phyloP scores from a whole-genome alignment of 2,888 invertebrate genomes.

The Rhagophthalmus giganteus region DNA sequence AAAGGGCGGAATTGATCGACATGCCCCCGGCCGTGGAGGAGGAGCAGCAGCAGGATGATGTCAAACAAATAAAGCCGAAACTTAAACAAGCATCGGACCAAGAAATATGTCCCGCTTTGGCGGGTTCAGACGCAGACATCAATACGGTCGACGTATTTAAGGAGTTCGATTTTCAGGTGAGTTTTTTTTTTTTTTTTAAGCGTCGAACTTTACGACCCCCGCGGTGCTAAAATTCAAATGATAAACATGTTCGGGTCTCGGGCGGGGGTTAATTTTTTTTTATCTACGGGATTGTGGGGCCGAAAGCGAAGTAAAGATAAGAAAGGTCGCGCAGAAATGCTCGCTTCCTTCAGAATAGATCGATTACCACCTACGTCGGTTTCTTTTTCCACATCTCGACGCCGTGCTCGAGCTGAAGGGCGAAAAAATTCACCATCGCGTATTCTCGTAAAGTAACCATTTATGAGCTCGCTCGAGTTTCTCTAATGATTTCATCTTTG shows the following conservation, averaged over 20 bases:
- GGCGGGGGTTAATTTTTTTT: no score
- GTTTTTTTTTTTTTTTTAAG: no score
- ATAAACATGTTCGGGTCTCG: no score
- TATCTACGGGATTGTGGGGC: no score
- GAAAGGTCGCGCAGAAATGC: background rate
- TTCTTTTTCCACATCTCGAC: background rate
- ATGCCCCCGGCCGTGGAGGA: constrained; percentile 1
- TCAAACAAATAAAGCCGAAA: constrained; percentile 4
- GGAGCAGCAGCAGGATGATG: no score
- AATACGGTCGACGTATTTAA: constrained; percentile 74
- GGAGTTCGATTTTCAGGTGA: constrained; percentile 81
- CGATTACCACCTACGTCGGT: background rate
- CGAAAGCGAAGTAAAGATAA: no score
- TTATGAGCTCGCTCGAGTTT: background rate
- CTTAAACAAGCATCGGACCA: constrained; percentile 1
- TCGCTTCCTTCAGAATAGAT: background rate
- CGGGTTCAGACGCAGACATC: constrained; percentile 64
- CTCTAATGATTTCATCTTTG: background rate
- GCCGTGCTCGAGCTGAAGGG: background rate
- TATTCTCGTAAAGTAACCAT: background rate
- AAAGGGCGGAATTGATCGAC: constrained; percentile 13
- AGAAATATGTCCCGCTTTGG: constrained; percentile 46
- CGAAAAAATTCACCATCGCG: background rate
- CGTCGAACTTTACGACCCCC: no score
- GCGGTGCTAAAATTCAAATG: no score